Evolutionary conservation across 2,113 vertebrate species (phyloP).

Genomic region (Sphyrna mokarran): DNA sequence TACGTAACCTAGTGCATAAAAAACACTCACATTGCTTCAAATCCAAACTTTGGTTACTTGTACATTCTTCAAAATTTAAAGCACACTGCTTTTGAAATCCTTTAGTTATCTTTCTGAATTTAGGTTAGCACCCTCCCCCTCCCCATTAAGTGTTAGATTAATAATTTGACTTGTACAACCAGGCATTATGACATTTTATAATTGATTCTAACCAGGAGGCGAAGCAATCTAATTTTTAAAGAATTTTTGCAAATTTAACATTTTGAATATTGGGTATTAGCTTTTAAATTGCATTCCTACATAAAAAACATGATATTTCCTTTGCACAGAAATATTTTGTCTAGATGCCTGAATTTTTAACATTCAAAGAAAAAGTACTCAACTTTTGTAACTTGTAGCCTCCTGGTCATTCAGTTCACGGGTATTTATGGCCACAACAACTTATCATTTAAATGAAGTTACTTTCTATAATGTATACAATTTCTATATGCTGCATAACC

Average conservation of each 20-base stretch:
- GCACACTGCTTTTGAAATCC: neutral
- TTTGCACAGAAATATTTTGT: neutral
- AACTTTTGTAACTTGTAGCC: neutral
- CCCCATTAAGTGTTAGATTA: neutral
- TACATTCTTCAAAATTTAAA: neutral
- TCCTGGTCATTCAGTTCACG: neutral
- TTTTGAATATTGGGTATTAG: neutral
- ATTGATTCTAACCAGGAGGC: neutral
- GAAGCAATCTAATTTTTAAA: neutral
- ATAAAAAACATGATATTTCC: neutral
- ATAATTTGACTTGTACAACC: neutral
- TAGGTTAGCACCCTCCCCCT: neutral
- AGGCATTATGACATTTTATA: neutral
- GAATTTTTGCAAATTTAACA: neutral
- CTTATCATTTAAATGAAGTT: neutral
- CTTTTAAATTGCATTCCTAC: neutral
- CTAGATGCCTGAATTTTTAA: neutral
- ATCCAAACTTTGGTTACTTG: neutral
- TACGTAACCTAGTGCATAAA: neutral
- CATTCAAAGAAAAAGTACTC: neutral
- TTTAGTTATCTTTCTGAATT: neutral
- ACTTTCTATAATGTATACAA: neutral
- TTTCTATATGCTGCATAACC: neutral
- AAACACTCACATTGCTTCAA: neutral
- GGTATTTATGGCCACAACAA: neutral